These are phyloP conservation scores for Stigmatopora nigra DNA, from an alignment of 2,113 vertebrate genomes.

Conservation along the genomic window DNA sequence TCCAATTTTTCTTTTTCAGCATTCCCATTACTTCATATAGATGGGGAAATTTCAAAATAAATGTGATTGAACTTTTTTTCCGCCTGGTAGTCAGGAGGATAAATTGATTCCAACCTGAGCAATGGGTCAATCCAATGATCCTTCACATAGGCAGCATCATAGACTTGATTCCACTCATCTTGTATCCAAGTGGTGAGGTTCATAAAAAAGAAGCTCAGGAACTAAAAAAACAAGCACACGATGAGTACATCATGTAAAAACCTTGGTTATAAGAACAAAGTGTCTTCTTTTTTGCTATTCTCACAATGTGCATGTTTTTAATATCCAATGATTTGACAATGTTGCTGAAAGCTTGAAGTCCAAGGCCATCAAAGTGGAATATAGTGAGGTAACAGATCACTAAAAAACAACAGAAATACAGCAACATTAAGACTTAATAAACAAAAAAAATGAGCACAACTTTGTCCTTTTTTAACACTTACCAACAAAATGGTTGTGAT, in stretches of 20 bases:
- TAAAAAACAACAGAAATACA: constrained; percentile 46
- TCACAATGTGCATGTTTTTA: constrained; percentile 78
- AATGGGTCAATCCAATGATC: constrained; percentile 78
- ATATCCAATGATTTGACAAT: constrained; percentile 76
- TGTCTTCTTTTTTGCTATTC: constrained; percentile 3
- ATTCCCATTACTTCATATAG: no score
- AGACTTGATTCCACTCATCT: constrained; percentile 83
- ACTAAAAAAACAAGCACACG: constrained; percentile 64
- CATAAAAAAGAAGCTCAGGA: constrained; percentile 83
- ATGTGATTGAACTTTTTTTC: no score
- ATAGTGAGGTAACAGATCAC: constrained; percentile 83
- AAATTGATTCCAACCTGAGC: constrained; percentile 63
- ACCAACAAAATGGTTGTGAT: constrained; percentile 77
- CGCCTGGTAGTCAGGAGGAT: no score
- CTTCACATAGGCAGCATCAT: constrained; percentile 73
- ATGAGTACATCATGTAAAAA: neutral
- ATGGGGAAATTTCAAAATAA: no score
- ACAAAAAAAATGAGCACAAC: neutral
- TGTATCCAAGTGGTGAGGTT: constrained; percentile 82
- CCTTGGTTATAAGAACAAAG: neutral
- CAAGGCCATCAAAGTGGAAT: constrained; percentile 80
- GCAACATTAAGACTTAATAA: neutral
- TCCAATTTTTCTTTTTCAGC: no score
- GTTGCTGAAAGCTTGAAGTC: constrained; percentile 72
- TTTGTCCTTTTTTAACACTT: constrained; percentile 36